A percentile compares a stretch with the other conserved stretches of the same genome.
Conservation (phyloP, 1,140 invertebrate genomes). For the Euschistus heros region DNA sequence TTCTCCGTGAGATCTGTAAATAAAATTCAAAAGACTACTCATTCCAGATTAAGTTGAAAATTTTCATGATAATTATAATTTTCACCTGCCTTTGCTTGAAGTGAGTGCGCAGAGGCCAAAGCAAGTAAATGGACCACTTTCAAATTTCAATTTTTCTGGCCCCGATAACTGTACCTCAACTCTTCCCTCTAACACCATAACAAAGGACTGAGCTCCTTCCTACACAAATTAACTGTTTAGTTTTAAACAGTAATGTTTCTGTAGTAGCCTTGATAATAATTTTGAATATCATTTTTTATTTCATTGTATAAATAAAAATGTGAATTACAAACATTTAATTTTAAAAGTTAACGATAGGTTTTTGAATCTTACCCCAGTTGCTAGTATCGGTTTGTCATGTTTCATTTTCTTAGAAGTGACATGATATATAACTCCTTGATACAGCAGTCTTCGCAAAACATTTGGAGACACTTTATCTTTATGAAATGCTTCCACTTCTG, state of each 20-base stretch:
- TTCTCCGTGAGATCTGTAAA: constrained; percentile 4
- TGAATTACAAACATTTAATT: too few species aligned
- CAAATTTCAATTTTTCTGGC: constrained; percentile 22
- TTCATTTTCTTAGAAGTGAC: constrained; percentile 9
- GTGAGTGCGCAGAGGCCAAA: constrained; percentile 23
- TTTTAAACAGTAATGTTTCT: neutral
- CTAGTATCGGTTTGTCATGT: neutral
- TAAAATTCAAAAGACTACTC: neutral
- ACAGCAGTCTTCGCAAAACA: constrained; percentile 12
- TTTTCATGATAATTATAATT: too few species aligned
- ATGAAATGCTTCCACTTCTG: constrained; percentile 18
- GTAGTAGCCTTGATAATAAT: too few species aligned
- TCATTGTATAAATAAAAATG: too few species aligned
- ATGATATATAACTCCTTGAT: constrained; percentile 20
- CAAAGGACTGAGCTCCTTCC: constrained; percentile 20
- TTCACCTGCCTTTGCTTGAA: neutral
- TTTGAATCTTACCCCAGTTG: neutral
- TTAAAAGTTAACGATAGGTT: too few species aligned
- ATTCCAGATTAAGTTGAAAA: too few species aligned
- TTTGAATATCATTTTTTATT: too few species aligned
- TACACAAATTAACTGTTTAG: constrained; percentile 1
- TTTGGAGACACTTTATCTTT: constrained; percentile 16
- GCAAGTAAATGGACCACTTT: constrained; percentile 24
- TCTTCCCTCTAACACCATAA: constrained; percentile 25
- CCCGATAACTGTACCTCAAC: constrained; percentile 18